Conservation (phyloP, 1,140 invertebrate genomes). For the Pseudomyrmex gracilis region DNA sequence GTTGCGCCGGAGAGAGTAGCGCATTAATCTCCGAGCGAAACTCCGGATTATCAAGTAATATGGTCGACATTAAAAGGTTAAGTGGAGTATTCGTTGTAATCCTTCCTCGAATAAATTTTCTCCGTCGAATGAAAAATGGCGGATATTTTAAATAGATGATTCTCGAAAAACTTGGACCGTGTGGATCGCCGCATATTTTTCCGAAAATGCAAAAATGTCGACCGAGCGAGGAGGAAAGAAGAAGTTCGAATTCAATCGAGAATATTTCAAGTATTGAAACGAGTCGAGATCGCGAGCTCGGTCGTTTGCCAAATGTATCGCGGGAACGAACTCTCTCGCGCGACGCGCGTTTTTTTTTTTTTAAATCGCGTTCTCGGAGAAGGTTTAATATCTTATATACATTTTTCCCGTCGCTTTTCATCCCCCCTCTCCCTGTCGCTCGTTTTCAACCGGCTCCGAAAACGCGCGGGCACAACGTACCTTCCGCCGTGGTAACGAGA, state of each 20-base stretch:
- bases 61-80: slow-evolving; percentile 43
- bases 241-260: slow-evolving; percentile 26
- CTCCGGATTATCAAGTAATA: slow-evolving; percentile 60
- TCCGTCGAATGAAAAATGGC: slow-evolving; percentile 42
- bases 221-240: too few species aligned
- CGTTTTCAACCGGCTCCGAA: background rate
- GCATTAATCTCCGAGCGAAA: slow-evolving; percentile 46
- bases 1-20: slow-evolving; percentile 28
- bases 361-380: slow-evolving; percentile 10
- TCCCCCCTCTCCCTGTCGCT: too few species aligned
- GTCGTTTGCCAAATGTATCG: slow-evolving; percentile 39
- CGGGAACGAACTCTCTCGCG: slow-evolving; percentile 46
- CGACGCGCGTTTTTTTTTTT: slow-evolving; percentile 18
- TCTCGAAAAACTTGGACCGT: slow-evolving; percentile 7
- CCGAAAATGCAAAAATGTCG: slow-evolving; percentile 5
- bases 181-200: slow-evolving; percentile 17
- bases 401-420: slow-evolving; percentile 4
- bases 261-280: slow-evolving; percentile 24
- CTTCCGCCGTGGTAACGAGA: slow-evolving; percentile 89
- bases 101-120: slow-evolving; percentile 24
- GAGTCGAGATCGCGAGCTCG: slow-evolving; percentile 33
- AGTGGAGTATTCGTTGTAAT: slow-evolving; percentile 54
- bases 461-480: slow-evolving; percentile 70
- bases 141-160: slow-evolving; percentile 43
- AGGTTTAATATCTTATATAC: background rate